A percentile compares a stretch with the other conserved stretches of the same genome.
Conservation (phyloP, 1,140 invertebrate species). For the Drosophila sp. region DNA sequence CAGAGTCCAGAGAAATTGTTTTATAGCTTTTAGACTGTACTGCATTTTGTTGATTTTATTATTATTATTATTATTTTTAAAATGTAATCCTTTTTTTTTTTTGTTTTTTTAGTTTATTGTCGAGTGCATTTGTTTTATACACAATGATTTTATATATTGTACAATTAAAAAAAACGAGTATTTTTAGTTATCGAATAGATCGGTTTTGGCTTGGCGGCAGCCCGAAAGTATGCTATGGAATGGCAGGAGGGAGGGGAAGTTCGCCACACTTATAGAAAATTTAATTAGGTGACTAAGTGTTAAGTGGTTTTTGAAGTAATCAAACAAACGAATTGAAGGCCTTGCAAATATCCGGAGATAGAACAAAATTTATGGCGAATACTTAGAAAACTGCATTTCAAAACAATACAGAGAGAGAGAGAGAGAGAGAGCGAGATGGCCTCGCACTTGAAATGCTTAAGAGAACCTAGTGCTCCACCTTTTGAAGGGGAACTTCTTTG, state of each 20-base stretch:
- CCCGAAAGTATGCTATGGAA: background rate
- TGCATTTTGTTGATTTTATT: background rate
- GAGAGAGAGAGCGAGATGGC: no score
- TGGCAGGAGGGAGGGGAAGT: no score
- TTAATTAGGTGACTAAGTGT: background rate
- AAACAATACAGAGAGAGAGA: no score
- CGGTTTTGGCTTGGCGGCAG: background rate
- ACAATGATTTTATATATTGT: background rate
- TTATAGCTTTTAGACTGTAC: background rate
- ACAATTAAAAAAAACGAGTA: background rate
- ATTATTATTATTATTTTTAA: no score
- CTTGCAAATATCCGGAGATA: background rate
- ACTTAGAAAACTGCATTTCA: no score
- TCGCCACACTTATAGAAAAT: background rate
- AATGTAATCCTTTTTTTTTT: background rate
- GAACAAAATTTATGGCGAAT: no score
- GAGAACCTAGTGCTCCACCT: no score
- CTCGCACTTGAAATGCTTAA: no score
- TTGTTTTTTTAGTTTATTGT: background rate
- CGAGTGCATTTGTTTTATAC: background rate
- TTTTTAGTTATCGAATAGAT: no score
- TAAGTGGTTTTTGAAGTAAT: background rate
- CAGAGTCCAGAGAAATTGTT: background rate
- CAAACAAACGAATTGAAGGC: background rate
- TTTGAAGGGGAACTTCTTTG: slow-evolving; percentile 16